These are phyloP conservation scores for Triplophysa rosa DNA, from an alignment of 2,113 vertebrate genomes.

Conservation along the genomic window DNA sequence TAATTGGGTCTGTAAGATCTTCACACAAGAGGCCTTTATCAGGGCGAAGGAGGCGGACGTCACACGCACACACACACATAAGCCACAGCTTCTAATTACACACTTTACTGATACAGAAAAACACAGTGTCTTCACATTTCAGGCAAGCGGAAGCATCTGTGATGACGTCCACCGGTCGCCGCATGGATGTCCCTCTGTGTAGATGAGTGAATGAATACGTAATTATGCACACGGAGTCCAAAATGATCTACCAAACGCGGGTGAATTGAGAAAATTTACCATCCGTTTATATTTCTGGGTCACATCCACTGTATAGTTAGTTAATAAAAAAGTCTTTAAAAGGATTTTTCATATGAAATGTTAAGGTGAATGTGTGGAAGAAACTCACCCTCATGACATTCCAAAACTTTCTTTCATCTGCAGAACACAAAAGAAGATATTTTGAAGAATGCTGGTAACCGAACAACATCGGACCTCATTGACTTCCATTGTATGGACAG, in stretches of 20 bases:
- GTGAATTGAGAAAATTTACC: neutral
- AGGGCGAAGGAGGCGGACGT: slow-evolving; percentile 45
- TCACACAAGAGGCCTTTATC: slow-evolving; percentile 48
- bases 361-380: too few species aligned
- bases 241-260: neutral
- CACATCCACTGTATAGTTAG: neutral
- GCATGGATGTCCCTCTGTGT: neutral
- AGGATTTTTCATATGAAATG: too few species aligned
- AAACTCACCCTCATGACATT: too few species aligned
- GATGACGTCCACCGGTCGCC: slow-evolving; percentile 42
- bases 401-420: too few species aligned
- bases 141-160: slow-evolving; percentile 29
- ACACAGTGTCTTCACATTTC: slow-evolving; percentile 30
- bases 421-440: too few species aligned
- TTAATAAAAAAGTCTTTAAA: too few species aligned
- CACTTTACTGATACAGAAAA: slow-evolving; percentile 40
- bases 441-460: too few species aligned
- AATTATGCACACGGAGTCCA: too few species aligned
- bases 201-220: neutral
- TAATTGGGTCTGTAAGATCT: slow-evolving; percentile 55
- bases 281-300: too few species aligned
- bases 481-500: too few species aligned
- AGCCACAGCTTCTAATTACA: slow-evolving; percentile 38
- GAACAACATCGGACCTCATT: too few species aligned
- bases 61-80: slow-evolving; percentile 40